Percentiles rank a stretch among this genome's conserved stretches.
Conservation (phyloP, 2,113 vertebrate species). For the Ptilonorhynchus violaceus region DNA sequence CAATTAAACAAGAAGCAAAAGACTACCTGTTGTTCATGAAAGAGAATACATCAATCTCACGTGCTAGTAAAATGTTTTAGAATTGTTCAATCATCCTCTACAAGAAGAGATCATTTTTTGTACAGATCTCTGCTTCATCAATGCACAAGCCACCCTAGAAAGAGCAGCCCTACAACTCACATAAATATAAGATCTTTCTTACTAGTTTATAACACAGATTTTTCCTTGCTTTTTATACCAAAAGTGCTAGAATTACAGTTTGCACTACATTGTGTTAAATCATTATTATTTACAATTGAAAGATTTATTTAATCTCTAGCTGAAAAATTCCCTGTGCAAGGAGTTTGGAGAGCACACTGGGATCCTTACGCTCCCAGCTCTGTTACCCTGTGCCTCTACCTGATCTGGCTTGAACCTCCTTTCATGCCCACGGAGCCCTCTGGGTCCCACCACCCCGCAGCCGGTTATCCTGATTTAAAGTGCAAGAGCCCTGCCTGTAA, state of each 20-base stretch:
- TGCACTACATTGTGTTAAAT: background rate
- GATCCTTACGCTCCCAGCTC: background rate
- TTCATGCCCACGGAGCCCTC: background rate
- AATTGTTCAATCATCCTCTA: background rate
- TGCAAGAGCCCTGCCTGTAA: background rate
- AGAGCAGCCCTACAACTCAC: background rate
- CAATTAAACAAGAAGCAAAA: background rate
- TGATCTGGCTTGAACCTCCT: background rate
- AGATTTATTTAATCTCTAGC: background rate
- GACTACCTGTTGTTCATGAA: background rate
- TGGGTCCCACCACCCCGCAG: fast-evolving
- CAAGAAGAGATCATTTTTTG: background rate
- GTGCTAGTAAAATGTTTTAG: background rate
- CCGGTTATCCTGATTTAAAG: background rate
- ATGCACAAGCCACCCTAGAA: background rate
- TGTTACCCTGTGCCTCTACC: background rate
- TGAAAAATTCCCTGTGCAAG: background rate
- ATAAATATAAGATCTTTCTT: background rate
- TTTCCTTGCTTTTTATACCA: background rate
- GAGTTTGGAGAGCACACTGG: background rate
- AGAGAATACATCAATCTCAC: background rate
- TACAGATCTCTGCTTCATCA: background rate
- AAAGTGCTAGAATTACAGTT: background rate
- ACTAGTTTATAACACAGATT: background rate
- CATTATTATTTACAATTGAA: background rate